Percentiles rank a stretch among this genome's conserved stretches.
These are phyloP conservation scores for Alitta virens DNA, from an alignment of 2,888 invertebrate species.

Conservation along the genomic window DNA sequence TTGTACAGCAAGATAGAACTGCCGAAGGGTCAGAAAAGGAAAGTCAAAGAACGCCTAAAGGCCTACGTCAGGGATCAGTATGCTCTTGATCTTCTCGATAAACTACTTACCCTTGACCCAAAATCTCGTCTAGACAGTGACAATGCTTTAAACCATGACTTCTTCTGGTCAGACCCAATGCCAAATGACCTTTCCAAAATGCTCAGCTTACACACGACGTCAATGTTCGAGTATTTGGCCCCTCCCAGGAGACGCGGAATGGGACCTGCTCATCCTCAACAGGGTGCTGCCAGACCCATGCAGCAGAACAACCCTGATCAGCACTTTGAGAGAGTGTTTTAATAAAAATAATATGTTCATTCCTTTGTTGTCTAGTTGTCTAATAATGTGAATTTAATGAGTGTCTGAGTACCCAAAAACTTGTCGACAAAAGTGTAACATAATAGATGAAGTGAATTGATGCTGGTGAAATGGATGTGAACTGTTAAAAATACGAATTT, in stretches of 20 bases:
- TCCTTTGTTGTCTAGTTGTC: too few relatives aligned
- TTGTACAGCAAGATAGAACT: slow-evolving; percentile 65
- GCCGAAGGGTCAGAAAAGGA: slow-evolving; percentile 49
- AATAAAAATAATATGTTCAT: too few relatives aligned
- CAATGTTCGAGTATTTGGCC: slow-evolving; percentile 92
- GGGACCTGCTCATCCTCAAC: slow-evolving; percentile 35
- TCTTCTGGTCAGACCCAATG: slow-evolving; percentile 98
- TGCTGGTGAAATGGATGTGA: too few relatives aligned
- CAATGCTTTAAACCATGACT: slow-evolving; percentile 92
- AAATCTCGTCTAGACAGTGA: slow-evolving; percentile 84
- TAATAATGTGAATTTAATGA: too few relatives aligned
- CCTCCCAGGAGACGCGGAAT: slow-evolving; percentile 69
- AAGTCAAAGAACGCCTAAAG: slow-evolving; percentile 63
- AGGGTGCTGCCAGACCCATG: slow-evolving; percentile 12
- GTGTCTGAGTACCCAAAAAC: too few relatives aligned
- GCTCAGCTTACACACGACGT: slow-evolving; percentile 84
- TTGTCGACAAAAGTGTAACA: too few relatives aligned
- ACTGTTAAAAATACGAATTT: too few relatives aligned
- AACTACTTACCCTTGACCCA: slow-evolving; percentile 87
- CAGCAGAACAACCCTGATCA: slow-evolving; percentile 40
- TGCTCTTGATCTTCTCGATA: slow-evolving; percentile 90
- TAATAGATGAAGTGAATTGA: too few relatives aligned
- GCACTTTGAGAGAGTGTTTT: slow-evolving; percentile 54
- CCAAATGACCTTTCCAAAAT: slow-evolving; percentile 71
- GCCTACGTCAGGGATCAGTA: slow-evolving; percentile 88